Conservation (phyloP, 1,140 invertebrate genomes). For the Nasonia longicornis region DNA sequence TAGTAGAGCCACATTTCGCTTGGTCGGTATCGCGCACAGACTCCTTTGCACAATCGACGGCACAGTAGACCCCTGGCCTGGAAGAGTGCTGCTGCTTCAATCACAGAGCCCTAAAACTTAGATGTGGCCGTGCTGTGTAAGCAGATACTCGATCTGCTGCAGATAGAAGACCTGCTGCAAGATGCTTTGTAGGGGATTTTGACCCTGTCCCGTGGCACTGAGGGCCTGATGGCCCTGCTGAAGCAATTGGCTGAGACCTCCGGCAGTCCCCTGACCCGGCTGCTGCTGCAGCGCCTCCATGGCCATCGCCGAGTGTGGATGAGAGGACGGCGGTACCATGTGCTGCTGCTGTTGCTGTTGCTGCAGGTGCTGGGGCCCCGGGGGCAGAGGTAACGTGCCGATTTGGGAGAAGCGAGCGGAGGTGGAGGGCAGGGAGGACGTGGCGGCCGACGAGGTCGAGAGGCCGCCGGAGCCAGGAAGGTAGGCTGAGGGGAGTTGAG, state of each 20-base stretch:
- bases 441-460: constrained; percentile 56
- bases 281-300: constrained; percentile 55
- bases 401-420: constrained; percentile 49
- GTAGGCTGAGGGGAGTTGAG: constrained; percentile 63
- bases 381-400: constrained; percentile 55
- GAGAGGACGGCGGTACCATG: constrained; percentile 51
- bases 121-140: constrained; percentile 63
- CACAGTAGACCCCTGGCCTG: not conserved
- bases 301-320: constrained; percentile 48
- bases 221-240: constrained; percentile 57
- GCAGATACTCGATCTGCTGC: constrained; percentile 63
- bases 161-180: constrained; percentile 64
- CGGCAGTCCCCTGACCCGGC: constrained; percentile 49
- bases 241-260: constrained; percentile 57
- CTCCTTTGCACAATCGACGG: constrained; percentile 9
- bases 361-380: constrained; percentile 57
- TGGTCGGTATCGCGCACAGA: constrained; percentile 25
- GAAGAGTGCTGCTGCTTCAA: not conserved
- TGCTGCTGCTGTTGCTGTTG: constrained; percentile 43
- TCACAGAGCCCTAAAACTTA: constrained; percentile 16
- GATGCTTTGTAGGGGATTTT: constrained; percentile 65
- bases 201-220: constrained; percentile 51
- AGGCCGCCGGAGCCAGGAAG: constrained; percentile 56
- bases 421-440: constrained; percentile 50
- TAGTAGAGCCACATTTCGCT: not conserved